These are phyloP conservation scores for Engystomops pustulosus DNA, from an alignment of 2,113 vertebrate species.

Conservation along the genomic window DNA sequence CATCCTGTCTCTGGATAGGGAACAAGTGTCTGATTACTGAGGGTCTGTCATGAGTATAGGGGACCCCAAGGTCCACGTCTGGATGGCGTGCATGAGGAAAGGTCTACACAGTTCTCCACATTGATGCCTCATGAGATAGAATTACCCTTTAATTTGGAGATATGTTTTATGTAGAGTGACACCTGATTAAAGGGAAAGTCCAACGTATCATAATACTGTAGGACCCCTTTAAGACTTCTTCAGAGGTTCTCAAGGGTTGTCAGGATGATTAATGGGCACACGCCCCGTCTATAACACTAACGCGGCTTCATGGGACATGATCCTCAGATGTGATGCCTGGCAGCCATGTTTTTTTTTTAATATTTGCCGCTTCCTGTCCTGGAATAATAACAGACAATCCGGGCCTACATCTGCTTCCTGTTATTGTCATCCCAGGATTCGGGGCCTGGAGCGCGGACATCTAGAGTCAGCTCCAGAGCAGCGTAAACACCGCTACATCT, in stretches of 20 bases:
- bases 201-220: too few species aligned
- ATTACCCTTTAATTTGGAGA: too few species aligned
- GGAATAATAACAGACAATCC: background rate
- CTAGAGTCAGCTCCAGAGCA: background rate
- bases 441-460: background rate
- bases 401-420: slow-evolving; percentile 37
- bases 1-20: too few species aligned
- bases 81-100: too few species aligned
- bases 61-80: too few species aligned
- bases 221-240: too few species aligned
- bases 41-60: too few species aligned
- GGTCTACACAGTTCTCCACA: too few species aligned
- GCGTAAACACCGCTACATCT: background rate
- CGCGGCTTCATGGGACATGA: background rate
- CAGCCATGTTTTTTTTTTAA: slow-evolving; percentile 17
- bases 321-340: background rate
- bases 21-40: too few species aligned
- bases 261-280: background rate
- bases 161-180: too few species aligned
- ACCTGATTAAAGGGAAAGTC: too few species aligned
- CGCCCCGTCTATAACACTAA: background rate
- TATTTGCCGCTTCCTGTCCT: slow-evolving; percentile 1
- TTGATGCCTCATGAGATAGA: too few species aligned
- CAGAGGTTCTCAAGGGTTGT: background rate
- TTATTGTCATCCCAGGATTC: slow-evolving; percentile 5